These are phyloP conservation scores for Sylvilagus bachmani DNA, from an alignment of 2,113 vertebrate species.

Conservation along the genomic window DNA sequence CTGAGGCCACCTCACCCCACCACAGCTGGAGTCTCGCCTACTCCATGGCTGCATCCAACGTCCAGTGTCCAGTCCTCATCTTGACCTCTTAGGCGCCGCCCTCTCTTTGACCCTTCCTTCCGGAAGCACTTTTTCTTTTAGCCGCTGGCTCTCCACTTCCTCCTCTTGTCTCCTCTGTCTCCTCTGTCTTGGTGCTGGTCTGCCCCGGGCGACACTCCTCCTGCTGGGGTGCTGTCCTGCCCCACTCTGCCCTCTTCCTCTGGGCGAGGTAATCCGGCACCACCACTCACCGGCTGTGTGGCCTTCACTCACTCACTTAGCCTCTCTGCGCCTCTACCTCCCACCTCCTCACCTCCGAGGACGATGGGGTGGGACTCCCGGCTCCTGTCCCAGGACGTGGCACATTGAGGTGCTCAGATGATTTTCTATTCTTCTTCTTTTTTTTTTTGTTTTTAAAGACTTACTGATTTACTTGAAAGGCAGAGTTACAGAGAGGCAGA, in stretches of 20 bases:
- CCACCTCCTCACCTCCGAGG: background rate
- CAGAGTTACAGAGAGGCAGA: no score
- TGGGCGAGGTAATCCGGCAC: accelerated
- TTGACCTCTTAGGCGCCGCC: background rate
- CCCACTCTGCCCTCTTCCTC: background rate
- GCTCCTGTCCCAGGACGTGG: background rate
- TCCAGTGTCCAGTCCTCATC: background rate
- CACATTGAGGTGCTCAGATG: background rate
- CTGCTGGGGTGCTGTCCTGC: background rate
- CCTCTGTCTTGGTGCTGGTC: accelerated
- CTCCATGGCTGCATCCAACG: background rate
- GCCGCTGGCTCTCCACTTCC: background rate
- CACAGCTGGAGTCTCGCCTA: background rate
- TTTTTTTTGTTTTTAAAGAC: no score
- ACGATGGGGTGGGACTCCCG: accelerated
- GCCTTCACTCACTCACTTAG: background rate
- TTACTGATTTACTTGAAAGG: no score
- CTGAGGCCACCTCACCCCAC: background rate
- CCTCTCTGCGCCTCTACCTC: background rate
- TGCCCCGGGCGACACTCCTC: background rate
- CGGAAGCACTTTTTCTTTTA: background rate
- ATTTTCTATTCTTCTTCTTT: no score
- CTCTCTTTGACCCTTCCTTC: accelerated
- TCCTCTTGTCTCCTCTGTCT: no score
- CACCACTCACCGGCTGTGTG: background rate